Evolutionary conservation across 2,113 vertebrate genomes (phyloP).

Genomic region (Colistium nudipinnis): DNA sequence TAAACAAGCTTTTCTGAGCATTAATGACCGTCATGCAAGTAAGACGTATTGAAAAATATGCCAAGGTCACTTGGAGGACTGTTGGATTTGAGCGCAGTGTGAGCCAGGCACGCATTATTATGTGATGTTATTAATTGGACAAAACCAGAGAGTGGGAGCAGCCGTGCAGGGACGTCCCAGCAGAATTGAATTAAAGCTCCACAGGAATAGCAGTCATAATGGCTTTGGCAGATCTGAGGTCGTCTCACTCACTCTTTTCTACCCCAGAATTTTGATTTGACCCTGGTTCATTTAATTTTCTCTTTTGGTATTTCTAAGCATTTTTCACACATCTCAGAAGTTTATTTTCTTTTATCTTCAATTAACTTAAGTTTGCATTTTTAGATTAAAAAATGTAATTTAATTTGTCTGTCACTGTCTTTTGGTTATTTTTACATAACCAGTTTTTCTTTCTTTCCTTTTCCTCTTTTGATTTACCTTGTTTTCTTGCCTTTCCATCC

Average conservation of each 20-base stretch:
- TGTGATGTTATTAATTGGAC: conserved; percentile 58
- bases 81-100: conserved; percentile 14
- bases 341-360: neutral
- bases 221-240: conserved; percentile 30
- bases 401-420: conserved; percentile 4
- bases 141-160: conserved; percentile 54
- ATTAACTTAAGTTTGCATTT: neutral
- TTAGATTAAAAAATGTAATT: neutral
- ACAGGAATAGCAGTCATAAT: conserved; percentile 58
- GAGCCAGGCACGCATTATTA: conserved; percentile 24
- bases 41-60: conserved; percentile 19
- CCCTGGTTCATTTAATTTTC: too few relatives aligned
- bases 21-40: conserved; percentile 4
- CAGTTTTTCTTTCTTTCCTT: conserved; percentile 14
- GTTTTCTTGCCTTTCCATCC: conserved; percentile 36
- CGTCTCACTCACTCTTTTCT: conserved; percentile 1
- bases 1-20: neutral
- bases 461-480: conserved; percentile 39
- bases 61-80: conserved; percentile 70
- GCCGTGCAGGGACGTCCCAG: conserved; percentile 47
- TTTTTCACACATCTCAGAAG: too few relatives aligned
- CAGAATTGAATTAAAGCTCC: conserved; percentile 58
- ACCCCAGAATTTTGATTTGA: neutral
- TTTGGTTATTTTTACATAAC: conserved; percentile 15
- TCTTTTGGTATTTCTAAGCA: too few relatives aligned